Evolutionary conservation across 2,888 invertebrate species (phyloP).

Genomic region (Melinaea marsaeus): DNA sequence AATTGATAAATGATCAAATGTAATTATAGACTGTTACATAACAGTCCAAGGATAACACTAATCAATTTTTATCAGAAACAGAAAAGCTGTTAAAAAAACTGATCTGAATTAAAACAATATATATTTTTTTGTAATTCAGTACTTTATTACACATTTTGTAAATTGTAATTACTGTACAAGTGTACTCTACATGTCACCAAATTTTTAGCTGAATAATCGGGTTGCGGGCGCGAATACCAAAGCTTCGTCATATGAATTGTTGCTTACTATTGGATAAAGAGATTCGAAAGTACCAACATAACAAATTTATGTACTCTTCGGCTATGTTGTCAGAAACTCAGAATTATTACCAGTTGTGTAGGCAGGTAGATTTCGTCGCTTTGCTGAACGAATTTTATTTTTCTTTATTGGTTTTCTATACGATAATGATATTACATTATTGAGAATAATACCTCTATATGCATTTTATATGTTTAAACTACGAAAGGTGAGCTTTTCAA

Average conservation of each 20-base stretch:
- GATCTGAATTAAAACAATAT: not conserved
- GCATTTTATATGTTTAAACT: constrained; percentile 43
- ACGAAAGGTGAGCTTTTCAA: constrained; percentile 54
- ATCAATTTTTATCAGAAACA: not conserved
- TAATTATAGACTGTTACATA: too few relatives aligned
- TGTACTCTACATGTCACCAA: constrained; percentile 43
- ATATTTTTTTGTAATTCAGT: not conserved
- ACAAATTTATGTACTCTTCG: constrained; percentile 51
- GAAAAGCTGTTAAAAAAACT: not conserved
- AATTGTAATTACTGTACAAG: constrained; percentile 16
- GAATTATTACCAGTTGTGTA: constrained; percentile 73
- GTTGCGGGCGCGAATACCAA: constrained; percentile 51
- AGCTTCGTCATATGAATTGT: constrained; percentile 60
- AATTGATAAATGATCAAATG: too few relatives aligned
- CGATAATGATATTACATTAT: constrained; percentile 51
- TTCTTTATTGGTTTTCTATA: constrained; percentile 60
- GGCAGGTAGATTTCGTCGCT: constrained; percentile 73
- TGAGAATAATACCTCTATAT: constrained; percentile 47
- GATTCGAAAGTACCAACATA: constrained; percentile 63
- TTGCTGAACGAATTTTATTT: constrained; percentile 63
- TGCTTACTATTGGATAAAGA: constrained; percentile 52
- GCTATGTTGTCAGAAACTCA: constrained; percentile 74
- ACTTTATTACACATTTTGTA: not conserved
- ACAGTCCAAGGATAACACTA: too few relatives aligned
- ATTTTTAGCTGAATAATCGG: constrained; percentile 60